Evolutionary conservation across 2,888 invertebrate species (phyloP), one percentile per base, ranked within the genome.

Genomic region (Polydrusus pterygomalis): DNA sequence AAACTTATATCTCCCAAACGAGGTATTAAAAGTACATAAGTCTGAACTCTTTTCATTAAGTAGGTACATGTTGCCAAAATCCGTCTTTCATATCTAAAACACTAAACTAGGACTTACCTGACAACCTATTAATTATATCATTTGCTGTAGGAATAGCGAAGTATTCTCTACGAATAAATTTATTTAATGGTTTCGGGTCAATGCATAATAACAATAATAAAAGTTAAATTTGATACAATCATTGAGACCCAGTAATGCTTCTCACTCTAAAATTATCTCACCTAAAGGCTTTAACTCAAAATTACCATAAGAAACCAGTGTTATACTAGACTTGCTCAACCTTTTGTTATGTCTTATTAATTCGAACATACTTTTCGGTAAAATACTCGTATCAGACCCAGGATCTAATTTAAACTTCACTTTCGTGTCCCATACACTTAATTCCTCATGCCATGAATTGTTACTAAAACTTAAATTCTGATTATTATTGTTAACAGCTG

Each of bases 181-280:
- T 71, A 74, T 80, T 80, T 11, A 80, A 20, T 1, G 72, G 73
- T 64, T 78, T 77, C n/a, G 79, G 77, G 74, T 79, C 78, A 18
- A 80, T 40, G 45, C 78, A 79, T 25, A 80, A n/a, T n/a, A n/a
- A n/a, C n/a, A n/a, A n/a, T n/a, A n/a, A n/a, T n/a, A n/a, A n/a
- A n/a, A n/a, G n/a, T n/a, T n/a, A n/a, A n/a, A n/a, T n/a, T n/a
- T n/a, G n/a, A n/a, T n/a, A n/a, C n/a, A n/a, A n/a, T n/a, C n/a
- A n/a, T n/a, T n/a, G n/a, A n/a, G n/a, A n/a, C n/a, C n/a, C n/a
- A n/a, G n/a, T n/a, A n/a, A n/a, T n/a, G n/a, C n/a, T n/a, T n/a
- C n/a, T n/a, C n/a, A n/a, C n/a, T n/a, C n/a, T n/a, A n/a, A n/a
- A 18, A 9, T 40, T 7, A 63, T 17, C 7, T 63, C n/a, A 5